Evolutionary conservation across 2,888 invertebrate genomes (phyloP).

Genomic region (Chrysotoxum bicinctum): DNA sequence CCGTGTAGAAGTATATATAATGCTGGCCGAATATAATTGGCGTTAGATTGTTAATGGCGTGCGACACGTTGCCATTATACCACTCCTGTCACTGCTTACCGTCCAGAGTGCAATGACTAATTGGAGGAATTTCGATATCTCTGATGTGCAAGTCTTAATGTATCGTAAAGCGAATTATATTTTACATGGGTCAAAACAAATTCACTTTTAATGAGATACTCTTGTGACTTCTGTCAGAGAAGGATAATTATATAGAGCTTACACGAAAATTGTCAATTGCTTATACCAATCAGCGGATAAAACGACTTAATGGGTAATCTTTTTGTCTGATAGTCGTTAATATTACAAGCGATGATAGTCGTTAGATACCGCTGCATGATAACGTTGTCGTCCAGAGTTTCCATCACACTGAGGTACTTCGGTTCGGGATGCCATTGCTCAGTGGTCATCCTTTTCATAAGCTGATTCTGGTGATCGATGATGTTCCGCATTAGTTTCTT

Average conservation of each 20-base stretch:
- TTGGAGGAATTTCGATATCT: slow-evolving; percentile 48
- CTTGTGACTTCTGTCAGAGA: not conserved
- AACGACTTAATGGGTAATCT: too few species aligned
- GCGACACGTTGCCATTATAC: slow-evolving; percentile 12
- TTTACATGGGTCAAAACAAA: slow-evolving; percentile 10
- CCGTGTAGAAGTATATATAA: not conserved
- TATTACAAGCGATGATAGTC: too few species aligned
- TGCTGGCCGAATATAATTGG: slow-evolving; percentile 31
- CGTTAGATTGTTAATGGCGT: slow-evolving; percentile 57
- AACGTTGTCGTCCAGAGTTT: too few species aligned
- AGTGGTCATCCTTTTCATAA: too few species aligned
- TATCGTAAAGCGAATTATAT: slow-evolving; percentile 7
- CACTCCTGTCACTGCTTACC: slow-evolving; percentile 5
- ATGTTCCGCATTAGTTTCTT: too few species aligned
- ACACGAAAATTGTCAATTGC: too few species aligned
- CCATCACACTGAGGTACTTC: too few species aligned
- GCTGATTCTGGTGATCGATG: too few species aligned
- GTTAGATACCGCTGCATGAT: too few species aligned
- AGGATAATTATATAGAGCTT: slow-evolving; percentile 1
- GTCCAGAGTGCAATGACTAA: slow-evolving; percentile 25
- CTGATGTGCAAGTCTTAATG: not conserved
- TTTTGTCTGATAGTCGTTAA: too few species aligned
- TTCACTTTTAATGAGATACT: slow-evolving; percentile 33
- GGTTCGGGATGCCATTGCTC: too few species aligned
- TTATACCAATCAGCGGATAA: too few species aligned